Conservation (phyloP, 2,888 invertebrate genomes). For the Frankliniella fusca region DNA sequence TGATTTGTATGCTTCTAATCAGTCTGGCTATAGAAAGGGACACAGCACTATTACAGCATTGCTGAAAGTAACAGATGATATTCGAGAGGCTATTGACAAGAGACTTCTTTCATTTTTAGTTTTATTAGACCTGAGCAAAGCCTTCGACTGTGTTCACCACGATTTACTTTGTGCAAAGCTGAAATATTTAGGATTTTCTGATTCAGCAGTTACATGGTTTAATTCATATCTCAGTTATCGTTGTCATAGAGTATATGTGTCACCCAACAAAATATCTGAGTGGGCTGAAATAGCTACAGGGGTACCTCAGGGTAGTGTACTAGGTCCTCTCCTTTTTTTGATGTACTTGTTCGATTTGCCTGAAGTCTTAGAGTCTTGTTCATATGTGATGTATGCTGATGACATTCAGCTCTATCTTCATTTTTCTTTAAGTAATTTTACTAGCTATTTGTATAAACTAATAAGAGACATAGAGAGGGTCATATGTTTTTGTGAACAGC, state of each 20-base stretch:
- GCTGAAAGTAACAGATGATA: constrained; percentile 33
- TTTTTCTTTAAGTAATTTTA: too few species aligned
- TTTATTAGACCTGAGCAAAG: constrained; percentile 40
- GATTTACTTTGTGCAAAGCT: constrained; percentile 31
- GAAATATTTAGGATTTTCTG: constrained; percentile 12
- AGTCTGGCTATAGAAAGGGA: constrained; percentile 36
- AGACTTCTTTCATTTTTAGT: constrained; percentile 38
- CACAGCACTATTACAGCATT: constrained; percentile 38
- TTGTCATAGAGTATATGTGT: constrained; percentile 25
- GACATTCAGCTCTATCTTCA: too few species aligned
- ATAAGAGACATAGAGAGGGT: too few species aligned
- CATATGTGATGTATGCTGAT: too few species aligned
- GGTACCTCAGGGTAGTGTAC: constrained; percentile 35
- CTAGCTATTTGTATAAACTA: too few species aligned
- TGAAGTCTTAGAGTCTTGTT: too few species aligned
- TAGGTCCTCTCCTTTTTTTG: constrained; percentile 32
- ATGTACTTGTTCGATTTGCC: neutral
- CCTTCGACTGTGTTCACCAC: constrained; percentile 38
- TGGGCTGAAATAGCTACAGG: constrained; percentile 28
- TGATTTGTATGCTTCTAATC: neutral
- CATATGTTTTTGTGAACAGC: too few species aligned
- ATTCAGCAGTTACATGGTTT: neutral
- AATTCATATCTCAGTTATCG: constrained; percentile 6
- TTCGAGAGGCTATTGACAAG: constrained; percentile 33
- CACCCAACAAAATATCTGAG: constrained; percentile 27